Percentiles rank a stretch among this genome's conserved stretches.
These are phyloP conservation scores for Diploscapter pachys DNA, from an alignment of 1,140 invertebrate species.

Conservation along the genomic window DNA sequence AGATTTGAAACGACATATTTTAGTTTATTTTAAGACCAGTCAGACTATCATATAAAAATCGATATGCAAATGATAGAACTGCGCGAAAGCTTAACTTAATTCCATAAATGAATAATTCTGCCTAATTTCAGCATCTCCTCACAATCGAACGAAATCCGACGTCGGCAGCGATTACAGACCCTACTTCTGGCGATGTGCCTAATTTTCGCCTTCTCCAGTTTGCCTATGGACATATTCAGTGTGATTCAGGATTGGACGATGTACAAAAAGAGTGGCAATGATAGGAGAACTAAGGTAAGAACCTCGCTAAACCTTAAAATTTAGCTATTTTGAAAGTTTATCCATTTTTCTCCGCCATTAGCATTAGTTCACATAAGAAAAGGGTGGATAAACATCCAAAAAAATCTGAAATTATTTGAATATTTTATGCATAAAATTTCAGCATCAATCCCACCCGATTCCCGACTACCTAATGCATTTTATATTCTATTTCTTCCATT, in stretches of 20 bases:
- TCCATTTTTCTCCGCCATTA: not conserved
- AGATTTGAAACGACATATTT: not conserved
- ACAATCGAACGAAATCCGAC: conserved; percentile 22
- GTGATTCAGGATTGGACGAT: conserved; percentile 34
- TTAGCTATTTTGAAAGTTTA: conserved; percentile 5
- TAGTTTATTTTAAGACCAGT: not conserved
- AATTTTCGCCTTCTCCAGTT: conserved; percentile 38
- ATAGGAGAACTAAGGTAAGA: not conserved
- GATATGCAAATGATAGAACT: conserved; percentile 11
- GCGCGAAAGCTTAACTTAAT: conserved; percentile 20
- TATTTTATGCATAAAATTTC: not conserved
- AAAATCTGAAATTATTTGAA: not conserved
- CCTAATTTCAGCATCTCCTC: too few relatives aligned
- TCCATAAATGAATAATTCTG: not conserved
- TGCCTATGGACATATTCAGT: conserved; percentile 41
- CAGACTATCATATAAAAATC: not conserved
- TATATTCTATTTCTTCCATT: conserved; percentile 36
- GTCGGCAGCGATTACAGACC: conserved; percentile 40
- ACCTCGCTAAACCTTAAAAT: not conserved
- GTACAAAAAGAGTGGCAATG: conserved; percentile 5
- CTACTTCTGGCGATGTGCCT: conserved; percentile 38
- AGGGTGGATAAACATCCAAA: not conserved
- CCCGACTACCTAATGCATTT: conserved; percentile 19
- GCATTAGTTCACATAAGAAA: not conserved
- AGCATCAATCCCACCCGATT: conserved; percentile 3